Conservation (phyloP, 1,140 invertebrate genomes). For the Brachionus koreanus region DNA sequence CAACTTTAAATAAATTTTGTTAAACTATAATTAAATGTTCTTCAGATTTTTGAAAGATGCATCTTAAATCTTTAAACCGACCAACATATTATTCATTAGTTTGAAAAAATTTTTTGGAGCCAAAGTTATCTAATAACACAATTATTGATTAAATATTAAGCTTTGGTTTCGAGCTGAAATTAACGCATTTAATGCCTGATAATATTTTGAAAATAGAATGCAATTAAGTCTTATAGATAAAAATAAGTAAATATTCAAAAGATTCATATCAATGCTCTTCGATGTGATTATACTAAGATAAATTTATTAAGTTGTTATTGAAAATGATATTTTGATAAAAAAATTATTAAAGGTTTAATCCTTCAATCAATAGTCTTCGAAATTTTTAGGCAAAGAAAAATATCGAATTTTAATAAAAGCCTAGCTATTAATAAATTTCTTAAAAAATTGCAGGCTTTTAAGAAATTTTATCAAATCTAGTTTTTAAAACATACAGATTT, state of each 20-base stretch:
- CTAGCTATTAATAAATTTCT: too few species aligned
- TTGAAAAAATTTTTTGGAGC: not conserved
- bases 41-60: too few species aligned
- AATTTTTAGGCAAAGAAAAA: not conserved
- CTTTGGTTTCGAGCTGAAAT: not conserved
- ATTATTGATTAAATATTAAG: not conserved
- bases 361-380: not conserved
- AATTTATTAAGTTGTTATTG: not conserved
- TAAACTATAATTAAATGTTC: too few species aligned
- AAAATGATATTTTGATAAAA: not conserved
- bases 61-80: not conserved
- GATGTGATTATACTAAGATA: not conserved
- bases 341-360: not conserved
- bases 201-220: not conserved
- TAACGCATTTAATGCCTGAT: not conserved
- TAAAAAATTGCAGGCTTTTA: too few species aligned
- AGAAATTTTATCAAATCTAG: too few species aligned
- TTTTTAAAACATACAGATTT: too few species aligned
- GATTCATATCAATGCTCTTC: not conserved
- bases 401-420: too few species aligned
- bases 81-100: too few species aligned
- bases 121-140: not conserved
- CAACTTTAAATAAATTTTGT: too few species aligned
- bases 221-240: not conserved
- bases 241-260: not conserved